phyloP scores from a whole-genome alignment of 2,797 vertebrate genomes.

The Orestias chungarensis region DNA sequence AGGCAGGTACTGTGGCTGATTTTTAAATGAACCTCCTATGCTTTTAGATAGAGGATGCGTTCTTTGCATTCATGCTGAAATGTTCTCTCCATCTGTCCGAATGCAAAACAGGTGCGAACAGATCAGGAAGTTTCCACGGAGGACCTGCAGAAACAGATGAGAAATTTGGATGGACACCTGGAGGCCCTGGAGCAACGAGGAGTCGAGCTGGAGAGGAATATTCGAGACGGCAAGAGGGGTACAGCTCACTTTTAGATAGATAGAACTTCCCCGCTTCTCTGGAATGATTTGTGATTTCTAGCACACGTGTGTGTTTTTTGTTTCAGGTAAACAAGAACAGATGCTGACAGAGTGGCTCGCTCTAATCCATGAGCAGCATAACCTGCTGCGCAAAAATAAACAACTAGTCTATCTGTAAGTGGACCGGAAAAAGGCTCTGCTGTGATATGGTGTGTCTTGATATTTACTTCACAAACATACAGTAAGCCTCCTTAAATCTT shows the following conservation, averaged over 20 bases:
- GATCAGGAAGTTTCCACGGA: conserved; percentile 82
- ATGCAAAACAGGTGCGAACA: conserved; percentile 83
- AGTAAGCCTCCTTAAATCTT: not conserved
- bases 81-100: not conserved
- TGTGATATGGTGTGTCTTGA: not conserved
- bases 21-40: not conserved
- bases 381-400: conserved; percentile 83
- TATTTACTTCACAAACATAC: not conserved
- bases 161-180: conserved; percentile 82
- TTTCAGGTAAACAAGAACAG: conserved; percentile 82
- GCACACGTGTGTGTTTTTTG: not conserved
- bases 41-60: not conserved
- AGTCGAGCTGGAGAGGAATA: conserved; percentile 84
- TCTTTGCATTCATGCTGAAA: not conserved
- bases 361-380: conserved; percentile 88
- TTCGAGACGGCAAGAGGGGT: conserved; percentile 84
- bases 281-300: not conserved
- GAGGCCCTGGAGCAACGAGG: conserved; percentile 86
- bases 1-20: conserved; percentile 83
- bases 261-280: not conserved
- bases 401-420: conserved; percentile 92
- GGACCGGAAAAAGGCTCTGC: not conserved
- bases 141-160: conserved; percentile 85
- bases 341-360: conserved; percentile 90
- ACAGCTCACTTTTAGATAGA: not conserved